Evolutionary conservation across 2,113 vertebrate genomes (phyloP).

Genomic region (Cercopithecus mona): DNA sequence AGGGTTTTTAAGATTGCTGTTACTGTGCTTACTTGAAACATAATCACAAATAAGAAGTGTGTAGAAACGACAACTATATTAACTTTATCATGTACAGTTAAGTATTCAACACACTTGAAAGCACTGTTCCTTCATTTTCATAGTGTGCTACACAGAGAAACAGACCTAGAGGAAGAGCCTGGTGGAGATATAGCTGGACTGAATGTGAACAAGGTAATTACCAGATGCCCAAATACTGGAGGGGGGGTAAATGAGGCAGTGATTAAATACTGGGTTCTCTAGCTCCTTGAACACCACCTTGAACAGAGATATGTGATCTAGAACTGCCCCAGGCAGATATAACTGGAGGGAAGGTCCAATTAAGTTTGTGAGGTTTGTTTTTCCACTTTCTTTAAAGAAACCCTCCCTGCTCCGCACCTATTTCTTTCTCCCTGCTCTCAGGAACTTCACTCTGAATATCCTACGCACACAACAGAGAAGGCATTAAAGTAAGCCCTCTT

Average conservation of each 20-base stretch:
- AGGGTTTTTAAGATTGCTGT: conserved; percentile 58
- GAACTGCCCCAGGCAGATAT: not conserved
- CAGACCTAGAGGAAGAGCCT: not conserved
- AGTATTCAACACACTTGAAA: conserved; percentile 18
- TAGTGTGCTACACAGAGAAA: not conserved
- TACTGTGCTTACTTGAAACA: conserved; percentile 56
- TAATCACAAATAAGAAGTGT: conserved; percentile 61
- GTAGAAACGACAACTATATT: conserved; percentile 44
- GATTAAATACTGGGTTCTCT: not conserved
- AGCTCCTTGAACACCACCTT: not conserved
- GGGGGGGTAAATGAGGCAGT: accelerated
- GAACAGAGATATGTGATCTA: not conserved
- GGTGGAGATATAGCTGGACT: not conserved
- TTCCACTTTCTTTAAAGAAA: not conserved
- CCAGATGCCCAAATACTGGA: not conserved
- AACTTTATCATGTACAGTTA: conserved; percentile 44
- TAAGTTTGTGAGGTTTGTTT: not conserved
- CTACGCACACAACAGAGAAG: not conserved
- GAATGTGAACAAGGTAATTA: not conserved
- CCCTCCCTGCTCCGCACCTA: too few species aligned
- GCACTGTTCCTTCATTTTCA: conserved; percentile 9
- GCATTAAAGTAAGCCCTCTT: not conserved
- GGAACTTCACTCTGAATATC: not conserved
- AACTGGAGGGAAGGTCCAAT: not conserved
- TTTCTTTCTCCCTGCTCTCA: not conserved